Conservation (phyloP, 1,140 invertebrate genomes). For the Elymnias hypermnestra region DNA sequence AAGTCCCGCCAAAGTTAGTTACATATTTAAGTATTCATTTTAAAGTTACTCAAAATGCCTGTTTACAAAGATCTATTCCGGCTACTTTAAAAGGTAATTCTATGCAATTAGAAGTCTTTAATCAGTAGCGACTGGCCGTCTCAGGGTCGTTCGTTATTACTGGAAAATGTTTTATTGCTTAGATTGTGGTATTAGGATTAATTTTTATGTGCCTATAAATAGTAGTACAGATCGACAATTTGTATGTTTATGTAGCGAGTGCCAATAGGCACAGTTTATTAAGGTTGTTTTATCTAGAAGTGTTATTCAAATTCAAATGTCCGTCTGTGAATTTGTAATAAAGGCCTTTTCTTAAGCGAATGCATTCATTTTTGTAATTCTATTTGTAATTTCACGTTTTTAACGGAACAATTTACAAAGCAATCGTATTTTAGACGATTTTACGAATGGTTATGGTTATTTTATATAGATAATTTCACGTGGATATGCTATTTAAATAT, state of each 20-base stretch:
- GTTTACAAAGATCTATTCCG: constrained; percentile 12
- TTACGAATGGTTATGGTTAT: too few species aligned
- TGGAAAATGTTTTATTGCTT: background rate
- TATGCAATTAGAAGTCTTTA: constrained; percentile 9
- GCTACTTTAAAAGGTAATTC: constrained; percentile 9
- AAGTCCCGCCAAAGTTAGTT: background rate
- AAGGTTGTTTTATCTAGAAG: background rate
- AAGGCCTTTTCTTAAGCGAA: too few species aligned
- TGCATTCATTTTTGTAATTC: too few species aligned
- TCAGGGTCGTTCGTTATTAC: constrained; percentile 7
- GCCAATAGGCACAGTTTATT: background rate
- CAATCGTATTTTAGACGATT: too few species aligned
- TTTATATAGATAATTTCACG: too few species aligned
- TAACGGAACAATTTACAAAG: too few species aligned
- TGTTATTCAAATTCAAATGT: too few species aligned
- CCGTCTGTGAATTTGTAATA: too few species aligned
- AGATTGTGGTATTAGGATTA: background rate
- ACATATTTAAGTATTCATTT: too few species aligned
- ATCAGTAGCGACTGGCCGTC: background rate
- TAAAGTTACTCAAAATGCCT: too few species aligned
- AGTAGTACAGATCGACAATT: background rate
- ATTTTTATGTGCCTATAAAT: background rate
- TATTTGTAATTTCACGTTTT: too few species aligned
- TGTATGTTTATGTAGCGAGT: background rate
- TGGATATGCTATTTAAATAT: too few species aligned